Evolutionary conservation across 2,888 invertebrate species (phyloP).

Genomic region (Machimus rusticus): DNA sequence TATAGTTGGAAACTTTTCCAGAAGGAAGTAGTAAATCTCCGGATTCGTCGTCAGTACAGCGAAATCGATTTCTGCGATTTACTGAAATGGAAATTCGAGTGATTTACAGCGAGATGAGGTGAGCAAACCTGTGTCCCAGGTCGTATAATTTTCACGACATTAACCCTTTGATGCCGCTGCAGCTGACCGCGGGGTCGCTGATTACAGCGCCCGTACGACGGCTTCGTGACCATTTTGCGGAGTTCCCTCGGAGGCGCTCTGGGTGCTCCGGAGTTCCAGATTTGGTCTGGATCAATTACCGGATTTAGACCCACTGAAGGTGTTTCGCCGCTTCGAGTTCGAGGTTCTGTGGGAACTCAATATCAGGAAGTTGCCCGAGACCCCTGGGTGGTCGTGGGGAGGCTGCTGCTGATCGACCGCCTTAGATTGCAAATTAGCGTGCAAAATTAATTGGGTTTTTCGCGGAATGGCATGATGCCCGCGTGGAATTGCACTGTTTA

Average conservation of each 20-base stretch:
- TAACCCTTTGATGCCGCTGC: constrained; percentile 10
- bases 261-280: background rate
- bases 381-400: background rate
- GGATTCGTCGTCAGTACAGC: background rate
- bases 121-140: constrained; percentile 17
- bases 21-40: background rate
- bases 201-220: background rate
- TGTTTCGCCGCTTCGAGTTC: background rate
- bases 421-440: constrained; percentile 2
- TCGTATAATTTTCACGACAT: constrained; percentile 31
- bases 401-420: background rate
- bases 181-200: background rate
- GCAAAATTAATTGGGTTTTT: constrained; percentile 16
- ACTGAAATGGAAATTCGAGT: constrained; percentile 28
- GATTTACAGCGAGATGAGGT: constrained; percentile 15
- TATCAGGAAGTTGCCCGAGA: constrained; percentile 9
- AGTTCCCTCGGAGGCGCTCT: background rate
- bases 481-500: background rate
- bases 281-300: constrained; percentile 25
- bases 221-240: constrained; percentile 10
- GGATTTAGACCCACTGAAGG: background rate
- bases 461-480: background rate
- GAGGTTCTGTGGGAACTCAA: constrained; percentile 11
- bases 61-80: constrained; percentile 1
- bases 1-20: background rate